Conservation (phyloP, 2,888 invertebrate genomes). For the Barypeithes pellucidus region DNA sequence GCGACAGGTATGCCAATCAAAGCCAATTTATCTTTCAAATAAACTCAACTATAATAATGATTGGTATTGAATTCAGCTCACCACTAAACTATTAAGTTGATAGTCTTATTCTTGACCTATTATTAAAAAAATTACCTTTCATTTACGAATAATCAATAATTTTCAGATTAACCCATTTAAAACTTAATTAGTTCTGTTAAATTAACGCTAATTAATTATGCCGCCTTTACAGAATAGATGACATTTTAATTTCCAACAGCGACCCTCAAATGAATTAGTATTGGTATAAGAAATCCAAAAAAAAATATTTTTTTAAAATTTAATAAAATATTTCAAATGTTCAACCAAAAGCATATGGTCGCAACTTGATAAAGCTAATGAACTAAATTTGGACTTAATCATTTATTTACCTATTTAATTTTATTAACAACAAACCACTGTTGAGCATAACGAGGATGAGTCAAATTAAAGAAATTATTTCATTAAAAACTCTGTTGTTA, state of each 20-base stretch:
- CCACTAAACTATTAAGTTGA: background rate
- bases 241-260: no score
- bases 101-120: background rate
- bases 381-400: no score
- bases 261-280: no score
- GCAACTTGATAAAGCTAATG: no score
- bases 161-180: background rate
- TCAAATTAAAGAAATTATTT: conserved; percentile 5
- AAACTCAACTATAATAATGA: background rate
- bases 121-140: background rate
- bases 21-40: background rate
- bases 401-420: no score
- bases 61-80: background rate
- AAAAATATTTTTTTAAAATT: no score
- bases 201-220: background rate
- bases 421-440: background rate
- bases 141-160: conserved; percentile 1
- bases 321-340: no score
- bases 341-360: no score
- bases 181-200: background rate
- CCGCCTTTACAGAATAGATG: background rate
- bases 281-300: no score
- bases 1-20: background rate
- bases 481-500: background rate
- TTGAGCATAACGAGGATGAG: background rate